These are phyloP conservation scores for Epizoanthus stellaris DNA, from an alignment of 92 coral and sea anemone species.

Conservation along the genomic window DNA sequence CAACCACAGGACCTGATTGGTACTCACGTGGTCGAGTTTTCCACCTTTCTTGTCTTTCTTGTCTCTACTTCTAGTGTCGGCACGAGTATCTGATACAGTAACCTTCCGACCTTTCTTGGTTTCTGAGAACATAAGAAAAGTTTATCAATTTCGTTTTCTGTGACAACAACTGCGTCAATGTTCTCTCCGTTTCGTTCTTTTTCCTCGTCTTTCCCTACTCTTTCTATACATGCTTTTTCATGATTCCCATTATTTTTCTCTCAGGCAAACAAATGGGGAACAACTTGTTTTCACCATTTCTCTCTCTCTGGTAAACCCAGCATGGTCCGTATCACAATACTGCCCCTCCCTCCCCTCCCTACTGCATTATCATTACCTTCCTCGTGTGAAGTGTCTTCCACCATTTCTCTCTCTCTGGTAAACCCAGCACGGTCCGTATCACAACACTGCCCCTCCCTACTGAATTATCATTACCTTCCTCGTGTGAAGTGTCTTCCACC, in stretches of 20 bases:
- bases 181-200: not conserved
- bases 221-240: not conserved
- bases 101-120: constrained; percentile 36
- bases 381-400: constrained; percentile 35
- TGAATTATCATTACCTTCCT: constrained; percentile 9
- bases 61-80: constrained; percentile 15
- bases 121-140: not conserved
- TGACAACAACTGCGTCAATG: too few relatives aligned
- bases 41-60: constrained; percentile 40
- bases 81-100: constrained; percentile 27
- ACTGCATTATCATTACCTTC: constrained; percentile 1
- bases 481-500: constrained; percentile 38
- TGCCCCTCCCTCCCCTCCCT: not conserved
- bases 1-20: too few relatives aligned
- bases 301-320: not conserved
- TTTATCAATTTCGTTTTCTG: not conserved
- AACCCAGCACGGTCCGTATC: too few relatives aligned
- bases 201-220: not conserved
- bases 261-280: not conserved
- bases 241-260: not conserved
- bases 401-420: constrained; percentile 4
- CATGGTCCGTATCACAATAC: not conserved
- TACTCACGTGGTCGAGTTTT: constrained; percentile 27
- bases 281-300: not conserved
- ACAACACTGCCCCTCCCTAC: too few relatives aligned